phyloP scores from a whole-genome alignment of 2,797 vertebrate species.

The Aeoliscus strigatus region DNA sequence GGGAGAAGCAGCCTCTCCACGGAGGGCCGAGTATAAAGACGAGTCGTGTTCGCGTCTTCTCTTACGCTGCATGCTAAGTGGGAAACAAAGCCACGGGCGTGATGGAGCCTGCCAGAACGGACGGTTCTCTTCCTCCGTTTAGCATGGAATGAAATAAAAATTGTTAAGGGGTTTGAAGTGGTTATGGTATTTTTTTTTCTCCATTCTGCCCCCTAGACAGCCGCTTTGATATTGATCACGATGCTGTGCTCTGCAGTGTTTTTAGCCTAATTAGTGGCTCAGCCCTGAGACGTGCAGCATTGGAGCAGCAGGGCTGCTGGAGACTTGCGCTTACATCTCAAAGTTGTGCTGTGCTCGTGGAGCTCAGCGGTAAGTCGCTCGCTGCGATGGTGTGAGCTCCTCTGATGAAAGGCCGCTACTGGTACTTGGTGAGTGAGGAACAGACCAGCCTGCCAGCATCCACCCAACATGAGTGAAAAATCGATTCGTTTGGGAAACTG shows the following conservation, averaged over 20 bases:
- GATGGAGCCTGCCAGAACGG: constrained; percentile 44
- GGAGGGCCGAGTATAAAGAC: constrained; percentile 60
- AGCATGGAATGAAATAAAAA: constrained; percentile 52
- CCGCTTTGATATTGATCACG: constrained; percentile 76
- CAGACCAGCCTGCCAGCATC: too few relatives aligned
- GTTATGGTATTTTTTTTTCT: constrained; percentile 41
- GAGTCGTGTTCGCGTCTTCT: constrained; percentile 46
- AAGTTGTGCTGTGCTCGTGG: constrained; percentile 48
- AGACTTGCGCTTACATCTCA: constrained; percentile 46
- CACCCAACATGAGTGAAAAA: too few relatives aligned
- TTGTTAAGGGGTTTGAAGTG: constrained; percentile 57
- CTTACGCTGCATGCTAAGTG: constrained; percentile 60
- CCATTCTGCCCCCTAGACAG: constrained; percentile 59
- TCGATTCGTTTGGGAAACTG: too few relatives aligned
- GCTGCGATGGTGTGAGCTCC: constrained; percentile 15
- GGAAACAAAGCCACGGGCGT: constrained; percentile 60
- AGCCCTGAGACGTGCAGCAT: constrained; percentile 61
- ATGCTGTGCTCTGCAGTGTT: constrained; percentile 62
- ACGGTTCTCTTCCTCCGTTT: constrained; percentile 63
- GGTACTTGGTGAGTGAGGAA: too few relatives aligned
- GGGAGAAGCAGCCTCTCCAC: constrained; percentile 41
- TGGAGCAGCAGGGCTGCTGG: constrained; percentile 47
- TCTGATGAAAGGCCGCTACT: constrained; percentile 18
- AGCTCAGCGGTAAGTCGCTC: constrained; percentile 30
- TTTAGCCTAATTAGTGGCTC: constrained; percentile 71